Evolutionary conservation across 2,888 invertebrate species (phyloP), one percentile per base, ranked within the genome.

Genomic region (Morpho deidamia): DNA sequence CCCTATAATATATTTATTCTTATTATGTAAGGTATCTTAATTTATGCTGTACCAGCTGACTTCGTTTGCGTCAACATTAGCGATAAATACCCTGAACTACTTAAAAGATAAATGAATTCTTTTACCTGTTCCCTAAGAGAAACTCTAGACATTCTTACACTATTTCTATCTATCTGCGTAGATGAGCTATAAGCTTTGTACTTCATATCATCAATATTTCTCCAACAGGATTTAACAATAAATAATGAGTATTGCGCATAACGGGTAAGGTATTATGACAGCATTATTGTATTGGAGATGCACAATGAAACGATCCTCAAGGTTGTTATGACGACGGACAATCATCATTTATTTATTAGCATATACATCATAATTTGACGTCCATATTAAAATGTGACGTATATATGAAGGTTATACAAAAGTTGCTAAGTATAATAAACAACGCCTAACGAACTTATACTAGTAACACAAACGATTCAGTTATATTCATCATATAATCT

Each of bases 361-460:
- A 51, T 23, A 52, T 48, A 38, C 44, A 52, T 61, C 51, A 51
- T 56, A 64, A 65, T 61, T 67, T n/a, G 40, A 44, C 44, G 33
- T n/a, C 4, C 8, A 37, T 8, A 23, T 23, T 23, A 23, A 23
- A 23, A 23, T 23, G 5, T 23, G 23, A 23, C 5, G 23, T 23
- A 2, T 23, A 23, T 23, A 38, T 8, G 38, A 46, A 46, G 46
- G 46, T 46, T 2, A 46, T n/a, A 11, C 9, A 23, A 46, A 46
- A 38, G 46, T 46, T 32, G 9, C 0, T 8, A 42, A 42, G 14
- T 42, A 23, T 23, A 42, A 23, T 5, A 42, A 23, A n/a, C 14
- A 2, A 23, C 23, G 10, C 10, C 23, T 23, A 12, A 5, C 40
- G 8, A n/a, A 12, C 7, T 8, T 12, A 1, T 7, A 40, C 12